Percentiles rank a stretch among this genome's conserved stretches.
phyloP scores from a whole-genome alignment of 2,797 vertebrate species.

The Acipenser ruthenus region DNA sequence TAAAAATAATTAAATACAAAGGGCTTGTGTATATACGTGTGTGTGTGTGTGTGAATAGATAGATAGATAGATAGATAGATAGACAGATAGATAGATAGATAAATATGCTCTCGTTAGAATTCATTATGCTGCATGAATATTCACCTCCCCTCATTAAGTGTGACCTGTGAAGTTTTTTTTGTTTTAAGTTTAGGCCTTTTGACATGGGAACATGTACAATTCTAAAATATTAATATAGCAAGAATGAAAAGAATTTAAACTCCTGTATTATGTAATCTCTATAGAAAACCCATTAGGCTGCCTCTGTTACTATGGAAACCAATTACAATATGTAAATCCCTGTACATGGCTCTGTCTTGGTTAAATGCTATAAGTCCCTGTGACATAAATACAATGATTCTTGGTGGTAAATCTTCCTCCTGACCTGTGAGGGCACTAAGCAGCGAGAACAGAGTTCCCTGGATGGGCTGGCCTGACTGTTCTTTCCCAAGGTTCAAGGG shows the following conservation, averaged over 20 bases:
- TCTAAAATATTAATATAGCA: conserved; percentile 1
- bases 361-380: background rate
- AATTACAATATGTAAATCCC: background rate
- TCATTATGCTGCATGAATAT: background rate
- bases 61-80: too few relatives aligned
- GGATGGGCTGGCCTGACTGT: too few relatives aligned
- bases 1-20: background rate
- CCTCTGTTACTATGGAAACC: background rate
- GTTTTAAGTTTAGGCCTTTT: background rate
- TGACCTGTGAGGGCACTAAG: too few relatives aligned
- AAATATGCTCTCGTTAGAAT: background rate
- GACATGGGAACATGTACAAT: background rate
- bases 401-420: too few relatives aligned
- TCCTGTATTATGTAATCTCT: conserved; percentile 1
- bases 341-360: background rate
- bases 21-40: too few relatives aligned
- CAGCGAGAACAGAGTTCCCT: too few relatives aligned
- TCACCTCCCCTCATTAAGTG: background rate
- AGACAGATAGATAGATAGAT: too few relatives aligned
- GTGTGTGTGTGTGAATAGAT: too few relatives aligned
- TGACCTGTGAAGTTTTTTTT: background rate
- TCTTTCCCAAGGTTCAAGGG: too few relatives aligned
- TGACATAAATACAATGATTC: too few relatives aligned
- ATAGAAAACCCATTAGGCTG: background rate
- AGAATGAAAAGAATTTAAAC: background rate